phyloP scores from a whole-genome alignment of 2,888 invertebrate species.

The Eilema griseolum region DNA sequence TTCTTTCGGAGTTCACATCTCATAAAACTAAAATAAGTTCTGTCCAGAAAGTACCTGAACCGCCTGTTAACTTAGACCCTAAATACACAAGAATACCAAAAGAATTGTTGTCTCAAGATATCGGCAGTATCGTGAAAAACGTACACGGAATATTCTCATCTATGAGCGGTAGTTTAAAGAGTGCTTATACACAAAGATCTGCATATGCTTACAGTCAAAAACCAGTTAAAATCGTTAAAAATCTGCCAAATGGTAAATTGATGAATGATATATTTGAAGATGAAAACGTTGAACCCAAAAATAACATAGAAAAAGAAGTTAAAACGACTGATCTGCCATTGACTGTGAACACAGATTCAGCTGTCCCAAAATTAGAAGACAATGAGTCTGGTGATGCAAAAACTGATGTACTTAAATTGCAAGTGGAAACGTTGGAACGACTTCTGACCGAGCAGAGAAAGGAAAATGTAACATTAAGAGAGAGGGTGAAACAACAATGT shows the following conservation, averaged over 20 bases:
- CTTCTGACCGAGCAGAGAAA: constrained; percentile 74
- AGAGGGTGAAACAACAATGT: constrained; percentile 72
- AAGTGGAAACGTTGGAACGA: constrained; percentile 76
- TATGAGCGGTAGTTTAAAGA: constrained; percentile 80
- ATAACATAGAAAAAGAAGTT: not conserved
- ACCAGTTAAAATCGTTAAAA: constrained; percentile 61
- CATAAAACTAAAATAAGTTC: constrained; percentile 74
- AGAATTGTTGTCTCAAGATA: constrained; percentile 76
- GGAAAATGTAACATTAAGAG: constrained; percentile 70
- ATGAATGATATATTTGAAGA: constrained; percentile 82
- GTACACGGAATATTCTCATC: constrained; percentile 84
- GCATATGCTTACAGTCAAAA: constrained; percentile 58
- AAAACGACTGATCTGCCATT: constrained; percentile 33
- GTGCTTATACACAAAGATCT: constrained; percentile 75
- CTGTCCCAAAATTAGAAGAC: constrained; percentile 29
- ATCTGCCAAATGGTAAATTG: constrained; percentile 72
- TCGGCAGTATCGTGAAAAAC: constrained; percentile 82
- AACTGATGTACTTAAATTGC: constrained; percentile 66
- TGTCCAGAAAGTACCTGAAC: constrained; percentile 73
- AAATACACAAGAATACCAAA: constrained; percentile 72
- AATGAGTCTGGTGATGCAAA: constrained; percentile 48
- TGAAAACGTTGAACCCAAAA: constrained; percentile 47
- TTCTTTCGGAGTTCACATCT: constrained; percentile 68
- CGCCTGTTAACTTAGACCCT: constrained; percentile 48
- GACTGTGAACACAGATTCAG: constrained; percentile 31